A percentile compares a stretch with the other conserved stretches of the same genome.
Conservation (phyloP, 1,140 invertebrate genomes). For the Trypoxylus dichotomus region DNA sequence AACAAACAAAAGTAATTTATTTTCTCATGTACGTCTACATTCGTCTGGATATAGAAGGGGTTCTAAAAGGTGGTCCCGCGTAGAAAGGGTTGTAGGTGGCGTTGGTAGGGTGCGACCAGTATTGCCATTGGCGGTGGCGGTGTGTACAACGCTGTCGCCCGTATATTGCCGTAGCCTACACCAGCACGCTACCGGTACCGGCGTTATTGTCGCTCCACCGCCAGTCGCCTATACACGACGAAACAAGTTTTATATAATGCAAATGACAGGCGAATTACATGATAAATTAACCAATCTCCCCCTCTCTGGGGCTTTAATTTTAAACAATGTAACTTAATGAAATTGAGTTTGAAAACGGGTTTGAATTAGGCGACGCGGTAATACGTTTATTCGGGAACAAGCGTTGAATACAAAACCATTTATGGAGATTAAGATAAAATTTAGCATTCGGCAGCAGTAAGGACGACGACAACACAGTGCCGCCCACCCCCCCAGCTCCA, state of each 20-base stretch:
- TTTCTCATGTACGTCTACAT: no score
- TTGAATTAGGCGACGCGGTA: constrained; percentile 49
- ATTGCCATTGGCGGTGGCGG: no score
- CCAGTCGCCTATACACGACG: background rate
- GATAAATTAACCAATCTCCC: constrained; percentile 53
- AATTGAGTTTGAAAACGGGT: constrained; percentile 54
- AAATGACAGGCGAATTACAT: constrained; percentile 47
- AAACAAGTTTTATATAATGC: constrained; percentile 30
- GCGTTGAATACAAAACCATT: constrained; percentile 45
- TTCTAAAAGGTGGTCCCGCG: no score
- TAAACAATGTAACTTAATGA: constrained; percentile 54
- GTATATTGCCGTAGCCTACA: no score
- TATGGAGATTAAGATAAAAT: constrained; percentile 40
- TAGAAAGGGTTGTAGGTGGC: background rate
- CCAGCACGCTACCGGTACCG: background rate
- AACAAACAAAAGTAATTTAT: no score
- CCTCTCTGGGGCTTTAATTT: constrained; percentile 47
- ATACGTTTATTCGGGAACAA: constrained; percentile 52
- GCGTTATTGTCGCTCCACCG: background rate
- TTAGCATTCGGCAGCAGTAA: constrained; percentile 30
- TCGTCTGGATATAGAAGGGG: no score
- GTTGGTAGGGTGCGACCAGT: background rate
- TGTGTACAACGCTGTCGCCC: no score
- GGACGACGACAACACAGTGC: background rate
- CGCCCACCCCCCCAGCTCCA: background rate